These are phyloP conservation scores for Trissolcus brochymenae DNA, from an alignment of 2,888 invertebrate genomes.

Conservation along the genomic window DNA sequence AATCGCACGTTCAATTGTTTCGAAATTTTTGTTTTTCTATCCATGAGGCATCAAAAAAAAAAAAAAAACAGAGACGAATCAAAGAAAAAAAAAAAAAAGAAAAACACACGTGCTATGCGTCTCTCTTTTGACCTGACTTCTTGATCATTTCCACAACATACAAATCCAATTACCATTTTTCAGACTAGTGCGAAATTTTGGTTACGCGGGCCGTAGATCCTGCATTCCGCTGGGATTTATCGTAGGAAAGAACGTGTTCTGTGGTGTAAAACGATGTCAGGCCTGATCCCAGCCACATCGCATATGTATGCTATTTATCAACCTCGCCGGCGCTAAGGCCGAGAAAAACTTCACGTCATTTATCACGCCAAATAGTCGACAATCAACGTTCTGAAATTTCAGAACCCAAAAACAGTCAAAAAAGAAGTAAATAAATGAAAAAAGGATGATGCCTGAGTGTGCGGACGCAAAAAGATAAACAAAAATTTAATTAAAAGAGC, in stretches of 20 bases:
- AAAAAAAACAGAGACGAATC: too few relatives aligned
- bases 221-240: slow-evolving; percentile 72
- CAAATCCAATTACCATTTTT: slow-evolving; percentile 44
- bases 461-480: too few relatives aligned
- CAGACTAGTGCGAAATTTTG: slow-evolving; percentile 24
- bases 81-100: too few relatives aligned
- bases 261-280: slow-evolving; percentile 71
- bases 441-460: too few relatives aligned
- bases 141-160: slow-evolving; percentile 17
- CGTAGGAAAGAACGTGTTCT: slow-evolving; percentile 72
- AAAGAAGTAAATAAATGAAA: not conserved
- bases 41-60: too few relatives aligned
- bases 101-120: too few relatives aligned
- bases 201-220: slow-evolving; percentile 59
- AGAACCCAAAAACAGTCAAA: not conserved
- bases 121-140: too few relatives aligned
- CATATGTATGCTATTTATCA: slow-evolving; percentile 71
- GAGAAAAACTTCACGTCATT: not conserved
- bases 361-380: not conserved
- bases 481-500: too few relatives aligned
- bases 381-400: not conserved
- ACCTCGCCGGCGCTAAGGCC: slow-evolving; percentile 14
- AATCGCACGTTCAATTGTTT: too few relatives aligned
- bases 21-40: too few relatives aligned
- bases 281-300: slow-evolving; percentile 71